Base-by-base conservation (phyloP, 2,113 vertebrate genomes). In the Otus sunia region DNA sequence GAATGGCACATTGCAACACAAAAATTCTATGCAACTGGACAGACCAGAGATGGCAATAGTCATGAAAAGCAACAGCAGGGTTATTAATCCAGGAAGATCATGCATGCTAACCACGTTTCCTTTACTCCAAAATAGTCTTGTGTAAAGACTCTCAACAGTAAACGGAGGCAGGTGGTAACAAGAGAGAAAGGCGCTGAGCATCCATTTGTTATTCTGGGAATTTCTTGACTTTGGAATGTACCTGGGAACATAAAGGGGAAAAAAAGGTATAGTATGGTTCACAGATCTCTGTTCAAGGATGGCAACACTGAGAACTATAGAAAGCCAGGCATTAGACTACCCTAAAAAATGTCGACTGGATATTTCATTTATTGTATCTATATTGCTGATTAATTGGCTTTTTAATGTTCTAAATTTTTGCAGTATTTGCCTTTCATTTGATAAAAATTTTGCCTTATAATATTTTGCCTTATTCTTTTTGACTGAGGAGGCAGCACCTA, bases 161-260 rank as follows among this genome's bases (percentile, higher is more conserved):
- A 59, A 36, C 15, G 32, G 59, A 81, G 10, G 2, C 3, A 64
- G 23, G 16, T 55, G 29, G 7, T 34, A 50, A 21, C 0, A 0
- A 59, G 6, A 6, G 23, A 39, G 26, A 58, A 76, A 63, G 17
- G 20, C 59, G 13, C 19, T 50, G 12, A 11, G 11, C 27, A 34
- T 53, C 34, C 23, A 25, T 72, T 72, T 67, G 3, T n/a, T 72
- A 32, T 80, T 67, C 36, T n/a, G 30, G 17, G 27, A 84, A 5
- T 29, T 58, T 72, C 29, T 58, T 53, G 2, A 53, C 15, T 80
- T 84, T 41, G 5, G 41, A 72, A 72, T 20, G 23, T 49, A 53
- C 59, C 20, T 36, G 3, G 15, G 18, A 30, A 90, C 9, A 37
- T 29, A 75, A 83, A 64, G 3, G 10, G 18, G 69, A 39, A 8